phyloP scores from a whole-genome alignment of 2,113 vertebrate species.

The Hippocampus zosterae region DNA sequence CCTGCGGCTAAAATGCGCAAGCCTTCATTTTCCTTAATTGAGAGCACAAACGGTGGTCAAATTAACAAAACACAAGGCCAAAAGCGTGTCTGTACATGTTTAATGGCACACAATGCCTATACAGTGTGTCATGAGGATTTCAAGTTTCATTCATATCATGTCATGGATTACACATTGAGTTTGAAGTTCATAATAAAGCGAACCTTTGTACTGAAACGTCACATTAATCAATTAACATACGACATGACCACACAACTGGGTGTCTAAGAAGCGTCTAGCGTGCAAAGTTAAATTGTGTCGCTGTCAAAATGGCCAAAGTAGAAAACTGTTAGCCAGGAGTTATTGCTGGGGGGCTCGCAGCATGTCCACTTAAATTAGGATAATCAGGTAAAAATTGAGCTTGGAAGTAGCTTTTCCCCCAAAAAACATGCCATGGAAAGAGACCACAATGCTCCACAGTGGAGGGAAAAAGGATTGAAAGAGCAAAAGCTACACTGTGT shows the following conservation, averaged over 20 bases:
- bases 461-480: not conserved
- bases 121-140: conserved; percentile 34
- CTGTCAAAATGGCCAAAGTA: conserved; percentile 40
- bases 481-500: not conserved
- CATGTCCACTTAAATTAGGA: conserved; percentile 19
- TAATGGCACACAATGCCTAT: conserved; percentile 57
- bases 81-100: conserved; percentile 47
- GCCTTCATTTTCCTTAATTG: not conserved
- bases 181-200: conserved; percentile 36
- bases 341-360: not conserved
- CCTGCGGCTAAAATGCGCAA: not conserved
- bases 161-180: conserved; percentile 19
- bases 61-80: not conserved
- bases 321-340: conserved; percentile 31
- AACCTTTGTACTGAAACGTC: conserved; percentile 30
- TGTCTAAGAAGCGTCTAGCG: conserved; percentile 25
- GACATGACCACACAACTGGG: conserved; percentile 19
- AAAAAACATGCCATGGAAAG: conserved; percentile 12
- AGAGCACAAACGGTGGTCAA: not conserved
- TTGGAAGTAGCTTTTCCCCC: conserved; percentile 3
- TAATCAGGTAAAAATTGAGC: conserved; percentile 26
- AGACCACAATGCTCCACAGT: not conserved
- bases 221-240: conserved; percentile 32
- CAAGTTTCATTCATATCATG: conserved; percentile 8
- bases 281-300: conserved; percentile 24